Evolutionary conservation across 2,113 vertebrate species (phyloP).

Genomic region (Pandion haliaetus): DNA sequence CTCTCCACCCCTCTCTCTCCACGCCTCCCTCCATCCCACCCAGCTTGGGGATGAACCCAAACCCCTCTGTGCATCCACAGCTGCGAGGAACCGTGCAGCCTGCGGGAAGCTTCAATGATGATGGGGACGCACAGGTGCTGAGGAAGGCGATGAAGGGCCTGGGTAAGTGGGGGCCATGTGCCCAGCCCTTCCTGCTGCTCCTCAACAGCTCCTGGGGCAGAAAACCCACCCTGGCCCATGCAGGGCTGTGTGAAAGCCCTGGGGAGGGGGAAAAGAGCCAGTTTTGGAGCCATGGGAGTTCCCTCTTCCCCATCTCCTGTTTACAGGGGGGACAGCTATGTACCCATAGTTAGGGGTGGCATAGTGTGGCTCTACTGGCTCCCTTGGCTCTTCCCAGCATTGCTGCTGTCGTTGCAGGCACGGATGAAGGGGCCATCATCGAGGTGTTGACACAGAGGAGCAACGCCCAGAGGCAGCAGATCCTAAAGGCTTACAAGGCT

Average conservation of each 20-base stretch:
- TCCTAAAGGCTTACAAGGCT: slow-evolving; percentile 90
- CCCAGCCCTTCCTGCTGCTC: neutral
- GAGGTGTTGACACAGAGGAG: slow-evolving; percentile 86
- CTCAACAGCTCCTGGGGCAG: neutral
- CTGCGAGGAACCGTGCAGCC: slow-evolving; percentile 83
- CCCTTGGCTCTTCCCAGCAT: neutral
- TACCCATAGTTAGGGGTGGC: neutral
- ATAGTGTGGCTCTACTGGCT: neutral
- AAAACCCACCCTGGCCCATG: neutral
- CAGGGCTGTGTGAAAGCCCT: neutral
- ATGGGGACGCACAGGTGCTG: slow-evolving; percentile 86
- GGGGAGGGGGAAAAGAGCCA: rapidly evolving
- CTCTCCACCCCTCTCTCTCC: neutral
- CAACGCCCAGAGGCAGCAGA: slow-evolving; percentile 91
- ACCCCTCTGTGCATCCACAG: slow-evolving; percentile 61
- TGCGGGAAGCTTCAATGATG: slow-evolving; percentile 75
- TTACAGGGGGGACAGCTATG: rapidly evolving
- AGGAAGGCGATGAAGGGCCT: slow-evolving; percentile 98
- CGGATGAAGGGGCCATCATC: slow-evolving; percentile 89
- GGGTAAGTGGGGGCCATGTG: slow-evolving; percentile 64
- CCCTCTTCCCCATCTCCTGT: neutral
- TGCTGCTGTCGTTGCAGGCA: slow-evolving; percentile 75
- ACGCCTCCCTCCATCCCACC: neutral
- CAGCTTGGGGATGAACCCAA: neutral
- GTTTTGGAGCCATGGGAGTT: neutral